These are phyloP conservation scores for Bombus consobrinus DNA, from an alignment of 1,140 invertebrate genomes.

Conservation along the genomic window DNA sequence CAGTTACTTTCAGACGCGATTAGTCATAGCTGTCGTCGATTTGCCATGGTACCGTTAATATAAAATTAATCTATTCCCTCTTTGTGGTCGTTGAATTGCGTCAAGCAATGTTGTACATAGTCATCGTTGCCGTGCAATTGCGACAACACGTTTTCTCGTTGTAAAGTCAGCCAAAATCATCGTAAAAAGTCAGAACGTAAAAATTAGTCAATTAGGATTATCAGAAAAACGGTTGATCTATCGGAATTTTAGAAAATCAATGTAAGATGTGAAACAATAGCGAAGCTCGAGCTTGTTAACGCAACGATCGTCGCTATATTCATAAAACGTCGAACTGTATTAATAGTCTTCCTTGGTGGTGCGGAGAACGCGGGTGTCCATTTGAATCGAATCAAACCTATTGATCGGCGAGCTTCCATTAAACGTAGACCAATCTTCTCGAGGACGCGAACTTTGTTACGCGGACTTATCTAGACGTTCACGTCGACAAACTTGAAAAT, in stretches of 20 bases:
- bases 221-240: no score
- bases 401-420: neutral
- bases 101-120: neutral
- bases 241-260: no score
- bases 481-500: neutral
- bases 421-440: slow-evolving; percentile 11
- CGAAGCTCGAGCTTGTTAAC: neutral
- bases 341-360: neutral
- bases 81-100: neutral
- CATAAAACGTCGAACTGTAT: neutral
- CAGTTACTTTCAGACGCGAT: slow-evolving; percentile 11
- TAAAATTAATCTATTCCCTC: neutral
- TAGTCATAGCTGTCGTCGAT: slow-evolving; percentile 55
- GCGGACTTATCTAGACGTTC: neutral
- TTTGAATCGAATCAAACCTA: slow-evolving; percentile 9
- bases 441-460: slow-evolving; percentile 7
- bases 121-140: neutral
- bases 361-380: neutral
- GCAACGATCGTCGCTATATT: neutral
- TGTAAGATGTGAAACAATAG: no score
- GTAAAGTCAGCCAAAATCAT: no score
- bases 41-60: slow-evolving; percentile 17
- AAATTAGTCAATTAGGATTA: no score
- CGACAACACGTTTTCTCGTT: no score
- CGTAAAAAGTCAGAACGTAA: no score